Evolutionary conservation across 2,888 invertebrate genomes (phyloP).

Genomic region (Drosophila greeni): DNA sequence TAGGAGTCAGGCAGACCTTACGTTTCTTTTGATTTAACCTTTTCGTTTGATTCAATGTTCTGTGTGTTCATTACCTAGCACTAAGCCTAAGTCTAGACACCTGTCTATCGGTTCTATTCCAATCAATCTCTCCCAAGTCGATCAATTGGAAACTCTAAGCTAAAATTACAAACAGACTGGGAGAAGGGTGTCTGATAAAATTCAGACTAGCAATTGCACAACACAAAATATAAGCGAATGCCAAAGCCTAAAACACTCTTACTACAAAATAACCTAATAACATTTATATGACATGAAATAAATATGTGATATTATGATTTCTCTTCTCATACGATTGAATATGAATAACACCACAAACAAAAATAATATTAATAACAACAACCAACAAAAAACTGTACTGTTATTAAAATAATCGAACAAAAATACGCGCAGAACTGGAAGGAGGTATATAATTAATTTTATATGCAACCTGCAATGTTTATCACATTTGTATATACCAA

Average conservation of each 20-base stretch:
- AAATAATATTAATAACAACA: slow-evolving; percentile 15
- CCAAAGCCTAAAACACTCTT: slow-evolving; percentile 6
- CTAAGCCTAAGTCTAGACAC: slow-evolving; percentile 20
- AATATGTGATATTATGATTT: slow-evolving; percentile 67
- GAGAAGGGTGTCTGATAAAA: not conserved
- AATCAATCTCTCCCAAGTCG: not conserved
- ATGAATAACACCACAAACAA: slow-evolving; percentile 45
- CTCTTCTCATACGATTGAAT: slow-evolving; percentile 66
- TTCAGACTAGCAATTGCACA: not conserved
- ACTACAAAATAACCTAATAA: slow-evolving; percentile 20
- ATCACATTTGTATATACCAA: slow-evolving; percentile 54
- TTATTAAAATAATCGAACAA: slow-evolving; percentile 28
- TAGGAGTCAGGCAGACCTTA: slow-evolving; percentile 5
- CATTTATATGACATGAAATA: slow-evolving; percentile 31
- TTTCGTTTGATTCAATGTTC: slow-evolving; percentile 9
- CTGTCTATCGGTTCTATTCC: slow-evolving; percentile 2
- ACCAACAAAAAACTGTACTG: slow-evolving; percentile 35
- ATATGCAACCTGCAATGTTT: slow-evolving; percentile 68
- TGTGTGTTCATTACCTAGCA: slow-evolving; percentile 3
- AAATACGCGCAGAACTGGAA: slow-evolving; percentile 77
- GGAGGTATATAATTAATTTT: slow-evolving; percentile 76
- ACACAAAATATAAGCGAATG: slow-evolving; percentile 3
- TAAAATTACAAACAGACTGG: not conserved
- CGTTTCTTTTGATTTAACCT: not conserved
- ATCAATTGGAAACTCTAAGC: slow-evolving; percentile 5